Base-by-base conservation (phyloP, 2,888 invertebrate species). In the Hedychridium roseum region DNA sequence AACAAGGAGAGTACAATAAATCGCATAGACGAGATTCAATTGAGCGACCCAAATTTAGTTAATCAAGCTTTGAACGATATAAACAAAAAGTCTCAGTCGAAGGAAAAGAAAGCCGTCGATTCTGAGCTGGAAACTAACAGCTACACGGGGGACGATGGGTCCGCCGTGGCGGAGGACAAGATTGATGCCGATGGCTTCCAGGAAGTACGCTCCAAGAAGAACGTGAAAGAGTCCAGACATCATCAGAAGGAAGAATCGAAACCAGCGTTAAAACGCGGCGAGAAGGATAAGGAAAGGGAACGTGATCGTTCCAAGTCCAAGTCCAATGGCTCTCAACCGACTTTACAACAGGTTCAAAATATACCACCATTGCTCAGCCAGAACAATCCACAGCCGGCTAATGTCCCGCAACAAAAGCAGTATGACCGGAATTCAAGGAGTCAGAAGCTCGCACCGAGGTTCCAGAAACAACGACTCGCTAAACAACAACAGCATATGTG, bases 151-250 rank as follows among this genome's bases (percentile, higher is more conserved):
- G n/a, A n/a, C n/a, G 63, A 82, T 72, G 70, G 80, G 70, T 61
- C 80, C 68, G 66, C 78, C 69, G 62, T 80, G 73, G 63, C 50
- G 1, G 80, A 81, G 26, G 75, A 77, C 17, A 71, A 77, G 30
- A 46, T 76, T 3, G 84, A 87, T 46, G 85, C 87, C 42, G 87
- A 87, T 69, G 91, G 90, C 37, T 92, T 93, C 79, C 91, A 91
- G 79, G 92, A 93, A 76, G 93, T 92, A 4, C 86, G 90, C 48
- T 91, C 89, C 43, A 90, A 90, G 77, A 91, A 91, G 73, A 86
- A 84, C 60, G 86, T 85, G 0, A 89, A 89, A 65, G 88, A 88
- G 41, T 74, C 82, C 0, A 82, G 66, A 71, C 80, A 65, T 73
- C 78, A 65, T 36, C 55, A 78, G 52, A 80, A 74, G 54, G 79